Conservation (phyloP, 2,113 vertebrate genomes). For the Cromileptes altivelis region DNA sequence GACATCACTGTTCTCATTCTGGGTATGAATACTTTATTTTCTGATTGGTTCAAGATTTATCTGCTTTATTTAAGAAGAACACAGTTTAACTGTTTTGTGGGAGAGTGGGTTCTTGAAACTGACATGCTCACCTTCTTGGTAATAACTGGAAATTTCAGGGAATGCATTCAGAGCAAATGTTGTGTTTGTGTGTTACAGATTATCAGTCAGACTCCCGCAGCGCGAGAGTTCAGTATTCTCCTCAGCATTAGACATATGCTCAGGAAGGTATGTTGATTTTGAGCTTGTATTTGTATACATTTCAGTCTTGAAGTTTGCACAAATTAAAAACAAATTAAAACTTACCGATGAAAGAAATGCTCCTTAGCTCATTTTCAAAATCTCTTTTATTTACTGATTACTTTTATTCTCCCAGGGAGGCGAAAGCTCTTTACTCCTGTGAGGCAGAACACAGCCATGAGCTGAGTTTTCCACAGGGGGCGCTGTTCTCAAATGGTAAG, state of each 20-base stretch:
- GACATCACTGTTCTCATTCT: not conserved
- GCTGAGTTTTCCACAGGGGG: conserved; percentile 97
- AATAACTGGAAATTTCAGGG: not conserved
- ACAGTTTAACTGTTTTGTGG: too few relatives aligned
- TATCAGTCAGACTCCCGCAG: conserved; percentile 88
- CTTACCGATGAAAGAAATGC: too few relatives aligned
- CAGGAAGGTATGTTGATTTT: conserved; percentile 74
- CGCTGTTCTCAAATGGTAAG: conserved; percentile 94
- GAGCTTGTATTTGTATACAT: not conserved
- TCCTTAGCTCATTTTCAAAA: not conserved
- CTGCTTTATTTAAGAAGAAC: not conserved
- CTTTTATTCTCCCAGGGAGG: conserved; percentile 87
- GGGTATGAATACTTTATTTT: not conserved
- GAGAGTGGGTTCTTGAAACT: not conserved
- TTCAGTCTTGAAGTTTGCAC: not conserved
- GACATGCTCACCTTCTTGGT: not conserved
- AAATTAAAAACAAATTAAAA: not conserved
- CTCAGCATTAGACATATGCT: conserved; percentile 85
- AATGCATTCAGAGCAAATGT: not conserved
- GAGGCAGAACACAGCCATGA: conserved; percentile 96
- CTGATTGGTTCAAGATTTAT: not conserved
- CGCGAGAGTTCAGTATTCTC: conserved; percentile 91
- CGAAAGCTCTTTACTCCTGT: conserved; percentile 97
- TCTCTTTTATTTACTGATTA: not conserved
- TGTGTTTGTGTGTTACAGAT: conserved; percentile 83